Conservation (phyloP, 2,113 vertebrate species). For the Petrocephalus zakoni region DNA sequence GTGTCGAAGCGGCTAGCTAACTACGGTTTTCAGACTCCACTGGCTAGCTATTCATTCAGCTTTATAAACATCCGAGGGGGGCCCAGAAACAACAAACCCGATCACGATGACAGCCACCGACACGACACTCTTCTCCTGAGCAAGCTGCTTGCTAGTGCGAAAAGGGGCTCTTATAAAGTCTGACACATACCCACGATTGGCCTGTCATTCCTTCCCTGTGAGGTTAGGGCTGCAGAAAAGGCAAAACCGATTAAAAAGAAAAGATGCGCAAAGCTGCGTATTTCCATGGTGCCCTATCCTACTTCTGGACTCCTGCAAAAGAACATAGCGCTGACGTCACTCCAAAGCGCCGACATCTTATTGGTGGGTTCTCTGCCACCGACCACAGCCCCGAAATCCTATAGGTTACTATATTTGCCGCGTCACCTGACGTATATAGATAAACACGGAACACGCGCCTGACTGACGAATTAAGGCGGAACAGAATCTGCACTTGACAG, state of each 20-base stretch:
- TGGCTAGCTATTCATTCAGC: neutral
- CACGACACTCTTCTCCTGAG: neutral
- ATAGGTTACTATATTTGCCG: neutral
- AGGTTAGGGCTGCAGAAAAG: neutral
- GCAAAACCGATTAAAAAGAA: neutral
- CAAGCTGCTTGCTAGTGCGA: neutral
- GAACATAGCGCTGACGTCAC: neutral
- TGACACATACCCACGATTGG: conserved; percentile 57
- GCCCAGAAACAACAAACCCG: neutral
- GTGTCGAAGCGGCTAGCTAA: neutral
- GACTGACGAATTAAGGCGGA: neutral
- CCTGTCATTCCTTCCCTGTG: conserved; percentile 39
- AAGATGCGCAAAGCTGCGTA: neutral
- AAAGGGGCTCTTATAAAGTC: neutral
- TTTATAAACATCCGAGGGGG: neutral
- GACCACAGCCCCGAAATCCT: neutral
- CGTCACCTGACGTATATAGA: neutral
- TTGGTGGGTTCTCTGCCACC: neutral
- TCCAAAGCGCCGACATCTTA: neutral
- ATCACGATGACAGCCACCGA: neutral
- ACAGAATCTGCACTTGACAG: neutral
- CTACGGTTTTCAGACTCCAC: neutral
- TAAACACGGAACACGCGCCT: neutral
- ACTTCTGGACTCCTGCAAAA: neutral
- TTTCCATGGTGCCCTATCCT: neutral